A percentile compares a stretch with the other conserved stretches of the same genome.
These are phyloP conservation scores for Murina feae DNA, from an alignment of 2,113 vertebrate species.

Conservation along the genomic window DNA sequence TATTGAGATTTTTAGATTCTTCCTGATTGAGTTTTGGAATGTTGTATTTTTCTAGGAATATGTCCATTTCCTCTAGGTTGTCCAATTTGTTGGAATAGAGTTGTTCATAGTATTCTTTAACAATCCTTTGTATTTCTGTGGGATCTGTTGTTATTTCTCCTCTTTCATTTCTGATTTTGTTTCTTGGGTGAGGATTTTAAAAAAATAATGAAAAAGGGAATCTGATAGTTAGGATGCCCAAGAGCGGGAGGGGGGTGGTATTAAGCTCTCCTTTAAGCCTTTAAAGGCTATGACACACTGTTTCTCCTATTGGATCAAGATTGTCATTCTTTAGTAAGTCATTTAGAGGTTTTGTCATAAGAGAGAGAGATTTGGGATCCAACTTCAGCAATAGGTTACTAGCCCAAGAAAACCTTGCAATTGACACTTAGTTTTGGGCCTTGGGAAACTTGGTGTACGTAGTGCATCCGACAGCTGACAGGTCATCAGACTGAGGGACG, in stretches of 20 bases:
- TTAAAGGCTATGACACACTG: not conserved
- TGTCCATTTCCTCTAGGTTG: too few relatives aligned
- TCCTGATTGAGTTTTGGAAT: too few relatives aligned
- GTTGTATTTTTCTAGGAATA: too few relatives aligned
- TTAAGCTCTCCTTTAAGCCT: not conserved
- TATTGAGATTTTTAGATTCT: too few relatives aligned
- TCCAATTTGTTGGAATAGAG: too few relatives aligned
- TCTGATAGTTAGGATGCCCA: not conserved
- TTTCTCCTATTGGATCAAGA: not conserved
- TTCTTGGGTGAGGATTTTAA: too few relatives aligned
- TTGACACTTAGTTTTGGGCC: not conserved
- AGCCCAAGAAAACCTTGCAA: not conserved
- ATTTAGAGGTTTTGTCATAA: not conserved
- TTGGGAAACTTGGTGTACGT: not conserved
- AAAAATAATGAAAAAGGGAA: not conserved
- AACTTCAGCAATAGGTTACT: not conserved
- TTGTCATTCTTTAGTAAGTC: not conserved
- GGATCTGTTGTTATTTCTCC: too few relatives aligned
- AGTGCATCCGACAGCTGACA: too few relatives aligned
- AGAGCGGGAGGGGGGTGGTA: not conserved
- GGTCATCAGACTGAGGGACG: too few relatives aligned
- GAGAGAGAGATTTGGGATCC: not conserved
- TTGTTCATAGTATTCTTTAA: too few relatives aligned
- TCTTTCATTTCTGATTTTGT: too few relatives aligned
- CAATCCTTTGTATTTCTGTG: too few relatives aligned